A percentile compares a stretch with the other conserved stretches of the same genome.
Evolutionary conservation across 2,888 invertebrate genomes (phyloP).

Genomic region (Xanthorhoe designata): DNA sequence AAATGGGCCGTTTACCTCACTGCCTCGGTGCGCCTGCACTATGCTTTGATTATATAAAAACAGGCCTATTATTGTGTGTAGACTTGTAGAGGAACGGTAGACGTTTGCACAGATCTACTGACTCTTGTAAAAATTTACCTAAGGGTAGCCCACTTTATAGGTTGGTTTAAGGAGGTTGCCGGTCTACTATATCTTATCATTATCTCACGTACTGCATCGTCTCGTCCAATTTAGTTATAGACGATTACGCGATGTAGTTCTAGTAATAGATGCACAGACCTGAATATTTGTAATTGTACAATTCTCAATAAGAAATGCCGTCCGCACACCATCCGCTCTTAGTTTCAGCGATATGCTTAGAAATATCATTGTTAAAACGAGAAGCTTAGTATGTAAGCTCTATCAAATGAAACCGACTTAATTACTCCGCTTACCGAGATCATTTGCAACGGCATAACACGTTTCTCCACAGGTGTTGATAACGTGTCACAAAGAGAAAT

Average conservation of each 20-base stretch:
- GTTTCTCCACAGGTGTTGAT: neutral
- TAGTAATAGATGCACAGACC: no score
- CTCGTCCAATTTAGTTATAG: no score
- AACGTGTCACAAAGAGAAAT: constrained; percentile 9
- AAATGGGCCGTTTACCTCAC: constrained; percentile 28
- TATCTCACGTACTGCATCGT: no score
- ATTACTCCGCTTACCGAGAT: constrained; percentile 1
- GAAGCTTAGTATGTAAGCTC: neutral
- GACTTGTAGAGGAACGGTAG: neutral
- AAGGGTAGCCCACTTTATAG: neutral
- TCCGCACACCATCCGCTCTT: neutral
- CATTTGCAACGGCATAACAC: constrained; percentile 6
- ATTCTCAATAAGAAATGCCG: no score
- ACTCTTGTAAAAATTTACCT: neutral
- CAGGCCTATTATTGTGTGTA: neutral
- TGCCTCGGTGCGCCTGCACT: neutral
- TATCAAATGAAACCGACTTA: neutral
- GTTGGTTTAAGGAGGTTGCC: no score
- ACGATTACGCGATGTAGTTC: no score
- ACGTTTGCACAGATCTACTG: neutral
- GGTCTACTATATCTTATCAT: no score
- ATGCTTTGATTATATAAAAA: constrained; percentile 1
- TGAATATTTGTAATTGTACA: no score
- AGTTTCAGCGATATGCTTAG: neutral
- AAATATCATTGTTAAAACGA: neutral